A percentile compares a stretch with the other conserved stretches of the same genome.
These are phyloP conservation scores for Stictonetta naevosa DNA, from an alignment of 2,113 vertebrate genomes.

Conservation along the genomic window DNA sequence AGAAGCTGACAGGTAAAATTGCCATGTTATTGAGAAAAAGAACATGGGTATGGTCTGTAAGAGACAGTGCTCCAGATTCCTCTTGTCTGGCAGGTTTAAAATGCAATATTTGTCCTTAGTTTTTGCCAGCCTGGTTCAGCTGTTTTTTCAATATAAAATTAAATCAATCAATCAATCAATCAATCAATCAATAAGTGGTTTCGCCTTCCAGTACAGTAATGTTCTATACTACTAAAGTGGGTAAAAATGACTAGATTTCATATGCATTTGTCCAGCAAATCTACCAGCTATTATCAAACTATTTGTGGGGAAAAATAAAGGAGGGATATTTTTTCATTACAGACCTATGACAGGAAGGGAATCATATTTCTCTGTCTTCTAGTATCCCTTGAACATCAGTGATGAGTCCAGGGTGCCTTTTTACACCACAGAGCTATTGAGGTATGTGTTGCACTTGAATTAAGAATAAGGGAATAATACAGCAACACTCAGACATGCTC, in stretches of 20 bases:
- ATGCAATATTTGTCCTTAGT: background rate
- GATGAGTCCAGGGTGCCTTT: background rate
- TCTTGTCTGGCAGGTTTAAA: constrained; percentile 5
- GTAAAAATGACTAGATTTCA: background rate
- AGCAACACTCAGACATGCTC: background rate
- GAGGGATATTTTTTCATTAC: background rate
- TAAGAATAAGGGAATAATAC: background rate
- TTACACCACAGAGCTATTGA: background rate
- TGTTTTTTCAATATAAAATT: background rate
- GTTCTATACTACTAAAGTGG: background rate
- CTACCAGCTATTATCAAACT: background rate
- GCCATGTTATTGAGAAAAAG: background rate
- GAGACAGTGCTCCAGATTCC: background rate
- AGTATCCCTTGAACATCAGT: accelerated
- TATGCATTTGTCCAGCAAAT: background rate
- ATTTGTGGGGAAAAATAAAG: background rate
- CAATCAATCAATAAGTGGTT: no score
- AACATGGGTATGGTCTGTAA: background rate
- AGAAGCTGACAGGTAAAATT: background rate
- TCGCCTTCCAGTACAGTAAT: accelerated
- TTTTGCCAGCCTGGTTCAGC: background rate
- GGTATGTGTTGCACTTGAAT: background rate
- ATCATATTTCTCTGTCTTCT: background rate
- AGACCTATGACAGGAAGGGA: background rate
- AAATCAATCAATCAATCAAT: no score